Percentiles rank a stretch among this genome's conserved stretches.
phyloP scores from a whole-genome alignment of 2,113 vertebrate genomes.

The Passerina amoena region DNA sequence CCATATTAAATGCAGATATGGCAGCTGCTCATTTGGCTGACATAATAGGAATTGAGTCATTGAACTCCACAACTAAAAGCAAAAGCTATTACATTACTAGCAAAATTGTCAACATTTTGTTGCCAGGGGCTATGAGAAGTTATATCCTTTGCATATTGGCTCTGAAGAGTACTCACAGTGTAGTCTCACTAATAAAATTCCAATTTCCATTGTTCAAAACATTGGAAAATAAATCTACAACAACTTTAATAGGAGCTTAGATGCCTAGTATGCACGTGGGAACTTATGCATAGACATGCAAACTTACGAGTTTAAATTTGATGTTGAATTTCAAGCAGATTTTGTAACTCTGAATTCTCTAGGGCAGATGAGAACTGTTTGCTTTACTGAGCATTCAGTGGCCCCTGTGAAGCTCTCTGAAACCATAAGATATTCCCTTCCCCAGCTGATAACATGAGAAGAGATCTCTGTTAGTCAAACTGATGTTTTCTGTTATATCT shows the following conservation, averaged over 20 bases:
- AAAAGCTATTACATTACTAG: background rate
- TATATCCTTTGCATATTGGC: background rate
- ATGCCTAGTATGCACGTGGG: background rate
- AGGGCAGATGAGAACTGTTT: background rate
- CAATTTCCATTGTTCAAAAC: background rate
- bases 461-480: background rate
- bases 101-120: background rate
- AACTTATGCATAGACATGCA: accelerated
- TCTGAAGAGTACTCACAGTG: background rate
- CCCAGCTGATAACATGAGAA: background rate
- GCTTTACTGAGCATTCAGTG: background rate
- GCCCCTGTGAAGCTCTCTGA: background rate
- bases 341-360: background rate
- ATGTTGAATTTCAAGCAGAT: background rate
- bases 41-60: background rate
- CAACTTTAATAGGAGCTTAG: background rate
- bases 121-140: background rate
- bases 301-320: background rate
- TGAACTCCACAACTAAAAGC: background rate
- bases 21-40: background rate
- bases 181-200: background rate
- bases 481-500: background rate
- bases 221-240: background rate
- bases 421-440: background rate
- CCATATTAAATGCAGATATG: background rate